phyloP scores from a whole-genome alignment of 2,797 vertebrate species.

The Eulemur albifrons region DNA sequence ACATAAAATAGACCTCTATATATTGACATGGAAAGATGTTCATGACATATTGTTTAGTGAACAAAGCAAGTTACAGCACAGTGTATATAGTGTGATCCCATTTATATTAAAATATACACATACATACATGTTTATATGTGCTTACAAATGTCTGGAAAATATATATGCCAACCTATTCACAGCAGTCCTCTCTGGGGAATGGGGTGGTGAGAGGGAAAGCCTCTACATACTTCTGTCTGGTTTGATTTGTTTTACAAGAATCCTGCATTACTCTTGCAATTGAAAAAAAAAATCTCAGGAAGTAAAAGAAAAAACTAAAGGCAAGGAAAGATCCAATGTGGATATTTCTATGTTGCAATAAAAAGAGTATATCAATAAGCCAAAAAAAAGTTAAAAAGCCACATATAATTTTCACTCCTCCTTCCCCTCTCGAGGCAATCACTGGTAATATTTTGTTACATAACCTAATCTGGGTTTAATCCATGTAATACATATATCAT shows the following conservation, averaged over 20 bases:
- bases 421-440: not conserved
- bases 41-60: slow-evolving; percentile 8
- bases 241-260: slow-evolving; percentile 16
- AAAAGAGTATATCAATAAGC: not conserved
- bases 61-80: slow-evolving; percentile 10
- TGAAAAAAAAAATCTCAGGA: not conserved
- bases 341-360: slow-evolving; percentile 34
- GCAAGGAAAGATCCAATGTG: not conserved
- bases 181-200: not conserved
- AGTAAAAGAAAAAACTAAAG: slow-evolving; percentile 24
- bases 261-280: not conserved
- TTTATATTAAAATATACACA: slow-evolving; percentile 24
- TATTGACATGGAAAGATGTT: not conserved
- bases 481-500: not conserved
- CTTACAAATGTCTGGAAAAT: slow-evolving; percentile 14
- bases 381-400: not conserved
- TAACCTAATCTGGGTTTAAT: not conserved
- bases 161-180: not conserved
- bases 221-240: not conserved
- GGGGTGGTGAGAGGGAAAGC: not conserved
- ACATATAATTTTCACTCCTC: not conserved
- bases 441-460: not conserved
- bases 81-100: not conserved
- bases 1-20: not conserved
- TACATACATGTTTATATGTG: slow-evolving; percentile 25